Conservation (phyloP, 2,888 invertebrate species). For the Rotaria sp. region DNA sequence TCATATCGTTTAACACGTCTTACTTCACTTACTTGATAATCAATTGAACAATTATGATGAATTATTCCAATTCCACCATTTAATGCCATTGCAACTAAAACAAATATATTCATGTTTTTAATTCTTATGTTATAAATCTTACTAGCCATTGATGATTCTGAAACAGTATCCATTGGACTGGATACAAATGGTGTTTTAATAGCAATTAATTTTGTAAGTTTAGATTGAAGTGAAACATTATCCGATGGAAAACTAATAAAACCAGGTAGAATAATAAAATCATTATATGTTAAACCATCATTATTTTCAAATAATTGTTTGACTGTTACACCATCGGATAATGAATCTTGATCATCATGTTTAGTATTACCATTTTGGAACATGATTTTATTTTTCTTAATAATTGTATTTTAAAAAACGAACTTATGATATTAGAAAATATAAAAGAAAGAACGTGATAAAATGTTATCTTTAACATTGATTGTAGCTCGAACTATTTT, state of each 20-base stretch:
- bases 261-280: conserved; percentile 90
- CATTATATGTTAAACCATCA: conserved; percentile 55
- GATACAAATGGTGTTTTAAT: conserved; percentile 87
- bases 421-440: no score
- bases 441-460: no score
- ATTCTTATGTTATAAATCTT: conserved; percentile 60
- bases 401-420: background rate
- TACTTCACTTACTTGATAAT: conserved; percentile 89
- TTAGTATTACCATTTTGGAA: background rate
- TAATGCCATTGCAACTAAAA: conserved; percentile 58
- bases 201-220: conserved; percentile 76
- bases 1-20: conserved; percentile 96
- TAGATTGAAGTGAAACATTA: conserved; percentile 77
- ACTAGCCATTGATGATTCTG: conserved; percentile 96
- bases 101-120: no score
- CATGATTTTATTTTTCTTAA: background rate
- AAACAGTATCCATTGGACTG: conserved; percentile 99
- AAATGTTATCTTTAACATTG: no score
- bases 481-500: no score
- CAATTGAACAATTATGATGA: conserved; percentile 87
- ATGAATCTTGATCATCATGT: background rate
- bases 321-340: background rate
- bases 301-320: background rate
- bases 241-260: conserved; percentile 88
- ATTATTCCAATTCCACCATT: conserved; percentile 95